Base-by-base conservation (phyloP, 2,888 invertebrate genomes). In the Melinaea marsaeus region DNA sequence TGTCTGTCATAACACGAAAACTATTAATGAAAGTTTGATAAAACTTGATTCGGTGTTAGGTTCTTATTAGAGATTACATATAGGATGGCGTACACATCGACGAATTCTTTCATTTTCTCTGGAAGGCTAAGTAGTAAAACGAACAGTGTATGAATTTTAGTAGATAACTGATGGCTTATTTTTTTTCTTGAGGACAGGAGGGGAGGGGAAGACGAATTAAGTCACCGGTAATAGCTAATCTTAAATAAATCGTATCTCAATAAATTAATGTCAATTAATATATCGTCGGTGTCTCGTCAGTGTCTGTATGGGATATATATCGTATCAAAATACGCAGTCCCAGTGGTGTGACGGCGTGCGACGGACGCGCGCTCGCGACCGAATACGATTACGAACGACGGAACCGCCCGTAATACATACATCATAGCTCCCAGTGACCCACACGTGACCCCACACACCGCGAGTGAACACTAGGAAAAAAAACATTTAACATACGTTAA, bases 331-430 rank as follows among this genome's bases (percentile, higher is more conserved):
- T 55, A 60, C 60, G 57, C 77, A 78, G 78, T 78, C 71, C 72
- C 72, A 74, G 71, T 72, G 73, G 61, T 70, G 74, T 71, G 69
- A 65, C 73, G 74, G 74, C 74, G 71, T 65, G 71, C 77, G 75
- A 65, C 76, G 78, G 75, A 78, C 78, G 78, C 76, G 75, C 69
- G 68, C 71, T 67, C 75, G 75, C 74, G 74, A 71, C 70, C 69
- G 72, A 73, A 72, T 74, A 71, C 73, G 70, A 67, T 65, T 68
- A 68, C 73, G 70, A 73, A 62, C 71, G 68, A 61, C 72, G 71
- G 70, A 74, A 74, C 75, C 76, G 81, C 80, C 79, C 82, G 84
- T 82, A 83, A 84, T 79, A 76, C 75, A 75, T 76, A 76, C 68
- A 74, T 77, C 73, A 74, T 75, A 75, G 74, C 75, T 73, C 70